These are phyloP conservation scores for Spodoptera littoralis DNA, from an alignment of 2,888 invertebrate species.

Conservation along the genomic window DNA sequence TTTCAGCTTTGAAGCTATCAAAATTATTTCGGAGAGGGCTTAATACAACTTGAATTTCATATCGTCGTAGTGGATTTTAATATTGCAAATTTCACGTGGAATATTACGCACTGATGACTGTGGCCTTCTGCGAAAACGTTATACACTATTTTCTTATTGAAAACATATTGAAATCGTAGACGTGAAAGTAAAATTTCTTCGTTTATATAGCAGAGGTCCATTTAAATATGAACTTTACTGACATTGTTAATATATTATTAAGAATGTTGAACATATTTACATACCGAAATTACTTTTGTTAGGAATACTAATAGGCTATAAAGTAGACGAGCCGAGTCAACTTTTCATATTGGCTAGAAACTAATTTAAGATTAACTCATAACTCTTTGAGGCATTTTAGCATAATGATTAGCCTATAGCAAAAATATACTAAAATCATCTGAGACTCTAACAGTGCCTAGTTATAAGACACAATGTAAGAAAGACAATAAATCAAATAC, in stretches of 20 bases:
- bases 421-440: no score
- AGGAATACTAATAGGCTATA: conserved; percentile 2
- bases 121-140: conserved; percentile 41
- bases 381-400: no score
- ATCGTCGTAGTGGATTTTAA: conserved; percentile 63
- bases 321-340: background rate
- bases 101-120: conserved; percentile 65
- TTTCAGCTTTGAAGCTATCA: conserved; percentile 84
- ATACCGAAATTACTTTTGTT: background rate
- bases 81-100: conserved; percentile 60
- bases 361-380: no score
- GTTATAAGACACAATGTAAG: no score
- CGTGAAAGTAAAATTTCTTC: conserved; percentile 20
- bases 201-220: conserved; percentile 5
- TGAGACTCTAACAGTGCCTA: no score
- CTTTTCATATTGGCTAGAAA: no score
- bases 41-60: conserved; percentile 70
- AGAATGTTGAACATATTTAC: background rate
- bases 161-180: conserved; percentile 33
- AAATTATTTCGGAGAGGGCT: conserved; percentile 81
- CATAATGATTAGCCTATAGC: background rate
- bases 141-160: conserved; percentile 44
- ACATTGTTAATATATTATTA: background rate
- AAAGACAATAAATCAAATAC: no score
- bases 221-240: conserved; percentile 2